Evolutionary conservation across 2,113 vertebrate genomes (phyloP).

Genomic region (Brachypodius melanocephalos): DNA sequence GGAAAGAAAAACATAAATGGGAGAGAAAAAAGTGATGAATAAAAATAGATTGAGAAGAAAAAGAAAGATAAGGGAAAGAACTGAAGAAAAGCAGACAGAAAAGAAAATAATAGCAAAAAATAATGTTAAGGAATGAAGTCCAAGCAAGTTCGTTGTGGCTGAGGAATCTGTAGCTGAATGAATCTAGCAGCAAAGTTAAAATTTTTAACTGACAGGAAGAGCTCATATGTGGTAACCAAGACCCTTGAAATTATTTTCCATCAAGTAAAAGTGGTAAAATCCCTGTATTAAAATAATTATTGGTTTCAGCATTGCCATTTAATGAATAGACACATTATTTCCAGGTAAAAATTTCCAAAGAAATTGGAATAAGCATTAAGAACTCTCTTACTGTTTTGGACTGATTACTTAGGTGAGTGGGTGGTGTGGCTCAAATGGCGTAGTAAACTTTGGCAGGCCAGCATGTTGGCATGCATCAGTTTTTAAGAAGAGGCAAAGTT

Average conservation of each 20-base stretch:
- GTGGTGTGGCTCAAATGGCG: neutral
- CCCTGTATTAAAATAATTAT: neutral
- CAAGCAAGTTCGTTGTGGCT: neutral
- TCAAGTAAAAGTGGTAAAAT: neutral
- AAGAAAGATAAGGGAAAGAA: neutral
- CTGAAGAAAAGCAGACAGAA: neutral
- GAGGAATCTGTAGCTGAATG: neutral
- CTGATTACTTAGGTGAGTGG: neutral
- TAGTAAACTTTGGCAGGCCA: neutral
- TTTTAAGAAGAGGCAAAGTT: neutral
- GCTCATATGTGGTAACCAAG: neutral
- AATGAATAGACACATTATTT: neutral
- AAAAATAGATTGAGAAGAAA: neutral
- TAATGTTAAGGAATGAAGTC: neutral
- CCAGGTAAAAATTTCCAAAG: neutral
- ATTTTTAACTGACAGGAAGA: neutral
- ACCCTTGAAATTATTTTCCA: neutral
- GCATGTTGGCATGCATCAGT: neutral
- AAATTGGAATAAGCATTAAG: neutral
- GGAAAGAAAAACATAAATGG: neutral
- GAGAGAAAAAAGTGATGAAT: neutral
- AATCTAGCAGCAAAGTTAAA: neutral
- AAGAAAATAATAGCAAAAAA: neutral
- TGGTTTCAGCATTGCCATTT: neutral
- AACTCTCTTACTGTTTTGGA: neutral